phyloP scores from a whole-genome alignment of 2,113 vertebrate genomes.

The Carassius gibelio region DNA sequence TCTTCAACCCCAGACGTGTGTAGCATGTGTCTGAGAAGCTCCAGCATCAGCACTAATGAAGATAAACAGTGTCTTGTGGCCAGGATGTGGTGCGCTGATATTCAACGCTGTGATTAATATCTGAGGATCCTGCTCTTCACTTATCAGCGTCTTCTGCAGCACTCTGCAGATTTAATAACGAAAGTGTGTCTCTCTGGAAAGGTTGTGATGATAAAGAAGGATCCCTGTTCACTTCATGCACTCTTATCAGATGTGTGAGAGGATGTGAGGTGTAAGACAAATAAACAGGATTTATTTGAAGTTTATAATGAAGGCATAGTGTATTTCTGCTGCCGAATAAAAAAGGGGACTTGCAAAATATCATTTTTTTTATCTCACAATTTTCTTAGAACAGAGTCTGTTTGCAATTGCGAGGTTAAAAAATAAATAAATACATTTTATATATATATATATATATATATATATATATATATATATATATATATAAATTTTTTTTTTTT shows the following conservation, averaged over 20 bases:
- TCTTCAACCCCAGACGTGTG: slow-evolving; percentile 78
- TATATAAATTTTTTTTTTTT: too few species aligned
- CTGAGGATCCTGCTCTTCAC: neutral
- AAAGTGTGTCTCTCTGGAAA: neutral
- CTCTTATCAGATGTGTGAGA: neutral
- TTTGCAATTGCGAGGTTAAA: too few species aligned
- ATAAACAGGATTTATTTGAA: neutral
- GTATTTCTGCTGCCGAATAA: too few species aligned
- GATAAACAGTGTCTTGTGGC: neutral
- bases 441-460: too few species aligned
- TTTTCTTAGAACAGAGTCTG: too few species aligned
- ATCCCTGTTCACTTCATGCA: neutral
- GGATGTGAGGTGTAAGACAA: neutral
- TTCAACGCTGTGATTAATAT: neutral
- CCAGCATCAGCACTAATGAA: neutral
- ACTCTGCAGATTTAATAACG: neutral
- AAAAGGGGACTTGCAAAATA: too few species aligned
- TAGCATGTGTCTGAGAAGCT: slow-evolving; percentile 60
- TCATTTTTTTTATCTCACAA: too few species aligned
- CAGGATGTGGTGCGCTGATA: neutral
- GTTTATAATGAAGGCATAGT: too few species aligned
- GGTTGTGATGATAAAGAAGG: neutral
- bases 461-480: too few species aligned
- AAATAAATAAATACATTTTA: too few species aligned
- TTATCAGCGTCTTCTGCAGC: neutral